Percentiles rank a stretch among this genome's conserved stretches.
phyloP scores from a whole-genome alignment of 2,797 vertebrate species.

The Poliocrania exsul region DNA sequence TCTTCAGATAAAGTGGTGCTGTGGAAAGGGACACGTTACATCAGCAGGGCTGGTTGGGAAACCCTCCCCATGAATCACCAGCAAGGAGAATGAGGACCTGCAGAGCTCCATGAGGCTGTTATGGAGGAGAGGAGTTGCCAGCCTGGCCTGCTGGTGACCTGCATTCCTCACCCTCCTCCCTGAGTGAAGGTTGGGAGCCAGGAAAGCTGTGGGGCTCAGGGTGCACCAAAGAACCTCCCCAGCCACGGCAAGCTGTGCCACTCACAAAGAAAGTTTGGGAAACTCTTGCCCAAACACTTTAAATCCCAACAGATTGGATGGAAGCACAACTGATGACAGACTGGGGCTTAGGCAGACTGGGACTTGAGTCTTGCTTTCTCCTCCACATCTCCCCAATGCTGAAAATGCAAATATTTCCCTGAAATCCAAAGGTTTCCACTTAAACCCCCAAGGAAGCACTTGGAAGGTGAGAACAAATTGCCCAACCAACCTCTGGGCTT shows the following conservation, averaged over 20 bases:
- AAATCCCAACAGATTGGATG: neutral
- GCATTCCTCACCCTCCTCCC: neutral
- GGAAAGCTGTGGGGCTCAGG: neutral
- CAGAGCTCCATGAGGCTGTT: neutral
- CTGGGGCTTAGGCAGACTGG: neutral
- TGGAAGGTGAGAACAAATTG: neutral
- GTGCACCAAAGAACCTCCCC: neutral
- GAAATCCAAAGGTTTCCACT: neutral
- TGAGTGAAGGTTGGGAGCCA: accelerated
- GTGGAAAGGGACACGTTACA: conserved; percentile 9
- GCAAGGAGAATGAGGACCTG: neutral
- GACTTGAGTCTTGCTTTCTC: neutral
- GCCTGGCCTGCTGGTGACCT: conserved; percentile 31
- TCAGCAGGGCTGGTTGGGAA: neutral
- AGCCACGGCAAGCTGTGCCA: neutral
- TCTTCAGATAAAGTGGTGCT: conserved; percentile 5
- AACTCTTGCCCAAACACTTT: neutral
- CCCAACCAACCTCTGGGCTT: neutral
- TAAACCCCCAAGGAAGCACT: neutral
- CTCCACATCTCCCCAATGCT: neutral
- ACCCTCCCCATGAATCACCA: conserved; percentile 12
- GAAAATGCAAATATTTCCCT: neutral
- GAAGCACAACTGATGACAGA: neutral
- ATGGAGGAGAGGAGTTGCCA: neutral
- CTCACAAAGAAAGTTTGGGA: neutral